Base-by-base conservation (phyloP, 2,888 invertebrate species). In the Hemithea aestivaria region DNA sequence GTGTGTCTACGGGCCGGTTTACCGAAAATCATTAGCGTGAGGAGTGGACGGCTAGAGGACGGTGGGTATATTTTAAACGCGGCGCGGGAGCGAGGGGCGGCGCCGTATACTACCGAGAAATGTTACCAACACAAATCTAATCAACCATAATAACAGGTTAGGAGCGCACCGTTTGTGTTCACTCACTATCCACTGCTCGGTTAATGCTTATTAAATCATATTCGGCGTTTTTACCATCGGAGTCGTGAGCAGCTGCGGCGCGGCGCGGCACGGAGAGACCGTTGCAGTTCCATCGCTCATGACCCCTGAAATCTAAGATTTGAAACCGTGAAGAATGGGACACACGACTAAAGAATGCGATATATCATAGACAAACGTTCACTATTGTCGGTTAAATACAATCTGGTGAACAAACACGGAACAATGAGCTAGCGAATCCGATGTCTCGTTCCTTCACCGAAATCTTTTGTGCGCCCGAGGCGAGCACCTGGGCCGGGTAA, bases 141-240 rank as follows among this genome's bases (percentile, higher is more conserved):
- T 87, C 87, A 85, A 83, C 60, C 76, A 75, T 87, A 87, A 87
- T 87, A 85, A 85, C 87, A 84, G 87, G 87, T 85, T 87, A 80
- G 77, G 69, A 68, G 73, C 70, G 66, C 16, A 16, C 76, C 77
- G 81, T 78, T 82, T 82, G 77, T 76, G 79, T 75, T 81, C 82
- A 76, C 77, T 77, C 74, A 75, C 77, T 75, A 75, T 78, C 77
- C 66, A 73, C 73, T 76, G 72, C 72, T 70, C 70, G 73, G 60
- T 72, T 79, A 79, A 82, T 80, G 74, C 74, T 84, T 84, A 85
- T 87, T 87, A 85, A 87, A 87, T 84, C 84, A 82, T 74, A 79
- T 80, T 72, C 66, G 55, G 40, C 63, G 65, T 74, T 74, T 75
- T 80, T 79, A 69, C 73, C 77, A 72, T 69, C 64, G 5, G 16